Evolutionary conservation across 2,888 invertebrate genomes (phyloP).

Genomic region (Lathronympha strigana): DNA sequence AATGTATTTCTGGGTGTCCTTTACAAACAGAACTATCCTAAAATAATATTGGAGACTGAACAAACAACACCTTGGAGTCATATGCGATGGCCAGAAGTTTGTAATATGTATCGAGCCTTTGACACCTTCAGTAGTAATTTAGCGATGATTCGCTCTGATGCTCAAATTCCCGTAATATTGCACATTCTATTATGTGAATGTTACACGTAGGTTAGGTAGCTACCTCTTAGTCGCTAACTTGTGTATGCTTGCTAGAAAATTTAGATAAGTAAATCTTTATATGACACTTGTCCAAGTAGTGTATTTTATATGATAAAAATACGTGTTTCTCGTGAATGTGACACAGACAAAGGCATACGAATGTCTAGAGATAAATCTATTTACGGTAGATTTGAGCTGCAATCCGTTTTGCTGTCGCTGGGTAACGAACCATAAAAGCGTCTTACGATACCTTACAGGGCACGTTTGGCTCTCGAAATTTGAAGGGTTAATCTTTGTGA

Average conservation of each 20-base stretch:
- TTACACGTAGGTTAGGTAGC: too few relatives aligned
- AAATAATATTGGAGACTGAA: slow-evolving; percentile 43
- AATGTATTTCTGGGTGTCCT: slow-evolving; percentile 27
- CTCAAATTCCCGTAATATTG: background rate
- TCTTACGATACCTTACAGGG: slow-evolving; percentile 48
- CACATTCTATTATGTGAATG: too few relatives aligned
- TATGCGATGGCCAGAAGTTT: slow-evolving; percentile 25
- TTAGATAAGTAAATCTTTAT: slow-evolving; percentile 1
- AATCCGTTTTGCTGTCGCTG: slow-evolving; percentile 43
- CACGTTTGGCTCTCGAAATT: slow-evolving; percentile 14
- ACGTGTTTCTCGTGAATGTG: slow-evolving; percentile 29
- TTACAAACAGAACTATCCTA: slow-evolving; percentile 42
- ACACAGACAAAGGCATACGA: slow-evolving; percentile 43
- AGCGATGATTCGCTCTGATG: background rate
- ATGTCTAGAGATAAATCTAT: slow-evolving; percentile 53
- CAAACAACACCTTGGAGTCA: slow-evolving; percentile 40
- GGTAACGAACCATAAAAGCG: slow-evolving; percentile 55
- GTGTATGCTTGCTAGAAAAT: background rate
- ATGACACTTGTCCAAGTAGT: slow-evolving; percentile 9
- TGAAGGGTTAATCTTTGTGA: slow-evolving; percentile 27
- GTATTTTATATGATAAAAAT: slow-evolving; percentile 25
- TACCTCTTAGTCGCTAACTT: background rate
- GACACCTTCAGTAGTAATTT: slow-evolving; percentile 28
- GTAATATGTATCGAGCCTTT: slow-evolving; percentile 24
- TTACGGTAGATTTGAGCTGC: slow-evolving; percentile 50